Evolutionary conservation across 2,797 vertebrate genomes (phyloP).

Genomic region (Sebastes trivittatus): DNA sequence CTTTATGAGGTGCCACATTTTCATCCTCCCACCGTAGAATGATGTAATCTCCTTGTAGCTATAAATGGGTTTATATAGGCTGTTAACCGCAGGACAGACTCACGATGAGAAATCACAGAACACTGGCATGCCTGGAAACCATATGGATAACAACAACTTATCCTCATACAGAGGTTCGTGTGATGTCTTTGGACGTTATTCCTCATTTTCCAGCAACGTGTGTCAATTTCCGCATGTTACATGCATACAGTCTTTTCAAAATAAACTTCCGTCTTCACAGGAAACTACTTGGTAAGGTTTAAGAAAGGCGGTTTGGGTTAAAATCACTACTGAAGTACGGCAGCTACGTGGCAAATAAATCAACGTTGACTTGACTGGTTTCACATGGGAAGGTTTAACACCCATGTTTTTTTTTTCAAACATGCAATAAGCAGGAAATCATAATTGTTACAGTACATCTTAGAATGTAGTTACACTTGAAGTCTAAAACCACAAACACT

Average conservation of each 20-base stretch:
- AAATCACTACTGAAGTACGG: no score
- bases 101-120: not conserved
- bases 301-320: no score
- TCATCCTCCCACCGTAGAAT: not conserved
- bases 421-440: constrained; percentile 4
- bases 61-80: constrained; percentile 3
- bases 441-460: not conserved
- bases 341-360: no score
- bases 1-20: constrained; percentile 3
- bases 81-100: not conserved
- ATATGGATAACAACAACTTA: not conserved
- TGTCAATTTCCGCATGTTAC: not conserved
- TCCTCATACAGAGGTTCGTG: not conserved
- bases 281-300: no score
- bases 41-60: not conserved
- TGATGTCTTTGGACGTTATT: not conserved
- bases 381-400: accelerated
- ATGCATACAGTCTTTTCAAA: not conserved
- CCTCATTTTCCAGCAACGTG: not conserved
- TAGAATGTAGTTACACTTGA: not conserved
- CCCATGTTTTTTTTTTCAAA: not conserved
- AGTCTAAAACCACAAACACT: not conserved
- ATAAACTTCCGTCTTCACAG: no score
- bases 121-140: not conserved
- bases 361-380: no score